A percentile compares a stretch with the other conserved stretches of the same genome.
phyloP scores from a whole-genome alignment of 2,888 invertebrate species.

The Hybos culiciformis region DNA sequence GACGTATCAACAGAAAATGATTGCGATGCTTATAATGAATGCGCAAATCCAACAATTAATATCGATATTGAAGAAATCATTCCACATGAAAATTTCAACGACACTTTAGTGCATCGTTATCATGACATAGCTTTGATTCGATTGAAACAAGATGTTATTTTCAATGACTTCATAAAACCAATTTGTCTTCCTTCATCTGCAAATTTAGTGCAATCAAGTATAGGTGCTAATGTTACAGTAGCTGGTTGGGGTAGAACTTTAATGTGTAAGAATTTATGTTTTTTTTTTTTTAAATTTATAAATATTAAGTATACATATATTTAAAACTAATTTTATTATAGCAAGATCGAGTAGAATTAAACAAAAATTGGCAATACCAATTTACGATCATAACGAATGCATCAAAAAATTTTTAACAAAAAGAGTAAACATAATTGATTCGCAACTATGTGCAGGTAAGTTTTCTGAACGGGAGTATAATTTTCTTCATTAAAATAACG shows the following conservation, averaged over 20 bases:
- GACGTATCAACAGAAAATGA: constrained; percentile 25
- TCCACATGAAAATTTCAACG: constrained; percentile 48
- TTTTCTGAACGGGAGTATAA: no score
- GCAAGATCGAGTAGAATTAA: constrained; percentile 27
- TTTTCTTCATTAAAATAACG: no score
- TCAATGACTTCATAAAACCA: constrained; percentile 43
- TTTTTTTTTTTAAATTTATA: neutral
- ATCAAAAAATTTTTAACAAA: constrained; percentile 21
- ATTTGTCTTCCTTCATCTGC: constrained; percentile 42
- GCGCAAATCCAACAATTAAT: constrained; percentile 45
- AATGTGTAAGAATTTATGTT: constrained; percentile 16
- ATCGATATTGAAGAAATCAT: constrained; percentile 47
- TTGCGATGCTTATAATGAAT: constrained; percentile 39
- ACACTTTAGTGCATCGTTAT: constrained; percentile 41
- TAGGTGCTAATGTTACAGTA: constrained; percentile 36
- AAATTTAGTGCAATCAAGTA: constrained; percentile 23
- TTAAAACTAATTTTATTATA: constrained; percentile 10
- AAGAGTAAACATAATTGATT: constrained; percentile 17
- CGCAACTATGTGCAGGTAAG: constrained; percentile 31
- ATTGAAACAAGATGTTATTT: constrained; percentile 40
- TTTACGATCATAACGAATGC: constrained; percentile 38
- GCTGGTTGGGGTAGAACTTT: constrained; percentile 54
- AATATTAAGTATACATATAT: neutral
- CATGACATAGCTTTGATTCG: constrained; percentile 62
- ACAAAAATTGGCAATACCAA: constrained; percentile 37